Evolutionary conservation across 2,888 invertebrate species (phyloP).

Genomic region (Nebria salina): DNA sequence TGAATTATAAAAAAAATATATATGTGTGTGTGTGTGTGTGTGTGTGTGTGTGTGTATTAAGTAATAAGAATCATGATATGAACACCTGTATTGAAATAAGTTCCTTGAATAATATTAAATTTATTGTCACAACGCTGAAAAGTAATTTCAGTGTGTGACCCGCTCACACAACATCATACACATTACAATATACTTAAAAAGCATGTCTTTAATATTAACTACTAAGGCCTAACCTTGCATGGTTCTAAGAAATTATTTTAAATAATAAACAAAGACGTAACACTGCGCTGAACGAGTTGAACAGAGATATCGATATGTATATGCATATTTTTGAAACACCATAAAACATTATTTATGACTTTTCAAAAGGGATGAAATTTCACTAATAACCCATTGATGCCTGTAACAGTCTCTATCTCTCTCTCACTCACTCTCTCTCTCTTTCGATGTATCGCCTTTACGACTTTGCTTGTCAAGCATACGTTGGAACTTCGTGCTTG

Average conservation of each 20-base stretch:
- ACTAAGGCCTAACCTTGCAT: conserved; percentile 45
- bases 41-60: no score
- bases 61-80: conserved; percentile 5
- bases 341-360: conserved; percentile 48
- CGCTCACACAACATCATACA: conserved; percentile 34
- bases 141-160: conserved; percentile 17
- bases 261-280: conserved; percentile 31
- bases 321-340: conserved; percentile 49
- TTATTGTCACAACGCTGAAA: conserved; percentile 39
- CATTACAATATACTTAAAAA: conserved; percentile 46
- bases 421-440: not conserved
- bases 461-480: not conserved
- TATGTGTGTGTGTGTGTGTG: no score
- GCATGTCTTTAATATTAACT: conserved; percentile 48
- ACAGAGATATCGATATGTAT: conserved; percentile 23
- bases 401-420: conserved; percentile 46
- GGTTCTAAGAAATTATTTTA: conserved; percentile 47
- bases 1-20: no score
- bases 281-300: not conserved
- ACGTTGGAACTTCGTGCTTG: not conserved
- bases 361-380: conserved; percentile 52
- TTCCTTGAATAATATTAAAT: conserved; percentile 45
- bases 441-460: not conserved
- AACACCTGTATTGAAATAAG: conserved; percentile 43
- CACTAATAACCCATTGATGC: conserved; percentile 51